phyloP scores from a whole-genome alignment of 2,888 invertebrate species.

The Biston betularia region DNA sequence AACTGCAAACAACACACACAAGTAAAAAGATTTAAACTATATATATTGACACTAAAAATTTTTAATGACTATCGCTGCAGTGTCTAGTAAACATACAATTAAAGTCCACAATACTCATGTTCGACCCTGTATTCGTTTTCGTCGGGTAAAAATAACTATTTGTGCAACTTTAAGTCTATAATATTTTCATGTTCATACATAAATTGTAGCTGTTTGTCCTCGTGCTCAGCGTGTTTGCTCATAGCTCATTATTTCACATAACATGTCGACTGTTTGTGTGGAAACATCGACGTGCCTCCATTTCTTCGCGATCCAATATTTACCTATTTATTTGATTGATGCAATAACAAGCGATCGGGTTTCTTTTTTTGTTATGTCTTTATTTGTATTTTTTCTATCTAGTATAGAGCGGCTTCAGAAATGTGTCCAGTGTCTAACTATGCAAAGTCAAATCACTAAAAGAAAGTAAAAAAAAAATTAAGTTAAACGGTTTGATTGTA shows the following conservation, averaged over 20 bases:
- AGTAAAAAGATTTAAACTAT: no score
- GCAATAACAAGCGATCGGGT: constrained; percentile 49
- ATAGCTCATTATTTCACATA: constrained; percentile 74
- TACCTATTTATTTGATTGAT: constrained; percentile 57
- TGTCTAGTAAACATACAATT: no score
- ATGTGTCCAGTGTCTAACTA: no score
- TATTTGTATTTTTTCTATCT: background rate
- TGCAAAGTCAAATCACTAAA: no score
- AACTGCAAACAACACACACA: no score
- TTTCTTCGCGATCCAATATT: constrained; percentile 50
- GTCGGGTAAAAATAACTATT: background rate
- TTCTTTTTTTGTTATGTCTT: constrained; percentile 35
- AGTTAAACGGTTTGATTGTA: no score
- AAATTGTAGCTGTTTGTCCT: constrained; percentile 52
- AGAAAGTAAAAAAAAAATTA: no score
- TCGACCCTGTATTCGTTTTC: no score
- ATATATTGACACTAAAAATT: no score
- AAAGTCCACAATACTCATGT: no score
- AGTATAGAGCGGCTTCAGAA: background rate
- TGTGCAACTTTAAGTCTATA: constrained; percentile 12
- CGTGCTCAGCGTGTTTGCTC: constrained; percentile 65
- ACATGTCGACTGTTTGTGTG: constrained; percentile 61
- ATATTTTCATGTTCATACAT: constrained; percentile 26
- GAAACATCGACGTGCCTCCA: constrained; percentile 61
- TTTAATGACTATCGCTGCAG: no score